These are phyloP conservation scores for Anguilla obscura DNA, from an alignment of 2,797 vertebrate species.

Conservation along the genomic window DNA sequence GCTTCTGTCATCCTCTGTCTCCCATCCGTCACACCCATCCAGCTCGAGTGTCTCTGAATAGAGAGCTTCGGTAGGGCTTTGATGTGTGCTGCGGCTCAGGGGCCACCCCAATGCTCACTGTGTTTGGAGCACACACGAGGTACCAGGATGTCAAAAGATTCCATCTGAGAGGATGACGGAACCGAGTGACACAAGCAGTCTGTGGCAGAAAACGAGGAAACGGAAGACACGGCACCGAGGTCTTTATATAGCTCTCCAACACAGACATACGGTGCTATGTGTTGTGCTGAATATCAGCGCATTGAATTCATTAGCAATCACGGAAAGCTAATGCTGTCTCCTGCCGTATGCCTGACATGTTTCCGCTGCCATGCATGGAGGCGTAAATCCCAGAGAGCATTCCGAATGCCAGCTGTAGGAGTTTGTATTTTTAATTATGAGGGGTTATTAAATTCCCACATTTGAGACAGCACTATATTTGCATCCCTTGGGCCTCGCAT, in stretches of 20 bases:
- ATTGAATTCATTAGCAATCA: background rate
- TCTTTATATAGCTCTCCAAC: background rate
- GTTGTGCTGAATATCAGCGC: background rate
- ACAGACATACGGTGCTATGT: background rate
- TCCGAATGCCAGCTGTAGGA: background rate
- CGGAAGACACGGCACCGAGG: background rate
- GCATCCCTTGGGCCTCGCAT: background rate
- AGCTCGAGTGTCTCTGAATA: background rate
- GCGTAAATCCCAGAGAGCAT: background rate
- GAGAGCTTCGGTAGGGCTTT: background rate
- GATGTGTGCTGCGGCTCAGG: background rate
- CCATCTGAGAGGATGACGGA: background rate
- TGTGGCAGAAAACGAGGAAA: background rate
- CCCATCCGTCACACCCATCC: background rate
- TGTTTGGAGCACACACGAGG: background rate
- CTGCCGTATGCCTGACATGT: background rate
- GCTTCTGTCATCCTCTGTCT: background rate
- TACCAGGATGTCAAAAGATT: background rate
- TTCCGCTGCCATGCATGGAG: background rate
- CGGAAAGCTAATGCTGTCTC: background rate
- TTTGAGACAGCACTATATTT: background rate
- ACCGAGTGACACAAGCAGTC: background rate
- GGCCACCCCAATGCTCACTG: background rate
- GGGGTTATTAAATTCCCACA: background rate
- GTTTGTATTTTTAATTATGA: conserved; percentile 9